phyloP scores from a whole-genome alignment of 2,888 invertebrate species.

The Chrysina gloriosa region DNA sequence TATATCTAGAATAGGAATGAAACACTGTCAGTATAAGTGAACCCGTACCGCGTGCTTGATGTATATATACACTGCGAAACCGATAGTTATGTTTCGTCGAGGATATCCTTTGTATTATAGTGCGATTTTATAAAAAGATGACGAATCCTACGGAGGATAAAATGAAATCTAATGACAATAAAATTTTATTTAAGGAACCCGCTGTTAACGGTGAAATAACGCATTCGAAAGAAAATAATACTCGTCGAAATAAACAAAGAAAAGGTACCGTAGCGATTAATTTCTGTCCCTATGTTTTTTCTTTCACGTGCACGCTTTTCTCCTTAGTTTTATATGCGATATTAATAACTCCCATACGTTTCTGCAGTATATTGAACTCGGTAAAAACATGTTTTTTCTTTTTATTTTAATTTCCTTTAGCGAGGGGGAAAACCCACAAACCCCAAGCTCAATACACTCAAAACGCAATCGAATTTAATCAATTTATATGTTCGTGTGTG shows the following conservation, averaged over 20 bases:
- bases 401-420: background rate
- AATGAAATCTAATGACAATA: slow-evolving; percentile 1
- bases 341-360: background rate
- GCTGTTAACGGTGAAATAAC: background rate
- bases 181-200: slow-evolving; percentile 29
- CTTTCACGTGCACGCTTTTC: background rate
- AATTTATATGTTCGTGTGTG: no score
- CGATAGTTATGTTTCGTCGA: slow-evolving; percentile 14
- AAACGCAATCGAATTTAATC: no score
- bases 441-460: no score
- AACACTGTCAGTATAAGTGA: slow-evolving; percentile 11
- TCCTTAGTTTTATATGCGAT: background rate
- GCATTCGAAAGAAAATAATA: slow-evolving; percentile 18
- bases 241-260: slow-evolving; percentile 30
- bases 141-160: slow-evolving; percentile 9
- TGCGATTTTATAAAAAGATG: slow-evolving; percentile 18
- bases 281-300: background rate
- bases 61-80: background rate
- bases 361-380: slow-evolving; percentile 21
- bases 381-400: slow-evolving; percentile 14
- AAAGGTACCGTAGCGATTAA: slow-evolving; percentile 31
- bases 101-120: slow-evolving; percentile 8
- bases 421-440: no score
- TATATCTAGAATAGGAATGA: slow-evolving; percentile 9
- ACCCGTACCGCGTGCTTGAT: background rate